Percentiles rank a stretch among this genome's conserved stretches.
Evolutionary conservation across 2,888 invertebrate species (phyloP).

Genomic region (Alviniconcha strummeri): DNA sequence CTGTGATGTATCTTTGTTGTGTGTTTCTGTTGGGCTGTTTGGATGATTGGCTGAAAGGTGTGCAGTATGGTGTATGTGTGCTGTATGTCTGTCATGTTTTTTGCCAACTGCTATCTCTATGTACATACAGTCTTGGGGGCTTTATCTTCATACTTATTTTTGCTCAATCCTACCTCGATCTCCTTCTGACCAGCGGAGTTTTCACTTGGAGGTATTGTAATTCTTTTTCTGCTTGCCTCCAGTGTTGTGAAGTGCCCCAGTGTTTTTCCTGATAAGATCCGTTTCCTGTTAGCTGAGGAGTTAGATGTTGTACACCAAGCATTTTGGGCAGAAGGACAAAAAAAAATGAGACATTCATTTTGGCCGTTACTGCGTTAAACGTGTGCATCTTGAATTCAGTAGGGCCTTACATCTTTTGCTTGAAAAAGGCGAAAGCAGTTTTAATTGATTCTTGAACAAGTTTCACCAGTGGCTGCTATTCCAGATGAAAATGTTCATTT

Average conservation of each 20-base stretch:
- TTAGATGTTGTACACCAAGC: not conserved
- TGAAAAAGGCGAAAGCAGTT: too few relatives aligned
- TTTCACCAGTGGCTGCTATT: too few relatives aligned
- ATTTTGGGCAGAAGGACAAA: too few relatives aligned
- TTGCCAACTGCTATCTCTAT: constrained; percentile 27
- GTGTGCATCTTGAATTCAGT: too few relatives aligned
- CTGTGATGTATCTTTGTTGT: not conserved
- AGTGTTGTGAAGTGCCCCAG: constrained; percentile 1
- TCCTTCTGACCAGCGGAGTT: constrained; percentile 68
- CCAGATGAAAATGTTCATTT: too few relatives aligned
- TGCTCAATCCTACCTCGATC: constrained; percentile 67
- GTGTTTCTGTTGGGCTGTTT: not conserved
- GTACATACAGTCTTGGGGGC: constrained; percentile 47
- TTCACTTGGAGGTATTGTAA: constrained; percentile 68
- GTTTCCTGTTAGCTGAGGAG: not conserved
- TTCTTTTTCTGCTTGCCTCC: constrained; percentile 29
- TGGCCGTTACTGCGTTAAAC: too few relatives aligned
- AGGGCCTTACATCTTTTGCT: too few relatives aligned
- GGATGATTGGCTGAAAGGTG: not conserved
- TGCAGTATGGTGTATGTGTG: not conserved
- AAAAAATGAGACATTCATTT: too few relatives aligned
- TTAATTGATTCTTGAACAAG: too few relatives aligned
- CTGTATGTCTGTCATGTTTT: not conserved
- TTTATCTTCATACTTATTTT: constrained; percentile 69
- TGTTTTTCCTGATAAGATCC: not conserved